A percentile compares a stretch with the other conserved stretches of the same genome.
phyloP scores from a whole-genome alignment of 2,888 invertebrate genomes.

The Sycophila texana region DNA sequence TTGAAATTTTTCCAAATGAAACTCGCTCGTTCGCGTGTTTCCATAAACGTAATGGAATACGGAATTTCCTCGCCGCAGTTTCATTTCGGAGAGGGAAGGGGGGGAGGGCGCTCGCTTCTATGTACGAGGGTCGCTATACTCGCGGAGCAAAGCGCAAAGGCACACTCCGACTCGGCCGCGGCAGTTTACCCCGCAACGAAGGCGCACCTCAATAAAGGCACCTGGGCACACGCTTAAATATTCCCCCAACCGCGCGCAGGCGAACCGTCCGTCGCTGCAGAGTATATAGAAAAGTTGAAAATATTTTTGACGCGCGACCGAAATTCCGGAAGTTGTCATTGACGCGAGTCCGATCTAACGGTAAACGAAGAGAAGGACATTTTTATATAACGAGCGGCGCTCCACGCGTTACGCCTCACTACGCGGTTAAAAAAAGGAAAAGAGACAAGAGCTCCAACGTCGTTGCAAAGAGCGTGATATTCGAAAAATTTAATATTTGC shows the following conservation, averaged over 20 bases:
- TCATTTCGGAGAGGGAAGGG: slow-evolving; percentile 29
- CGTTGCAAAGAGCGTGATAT: neutral
- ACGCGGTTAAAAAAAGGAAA: neutral
- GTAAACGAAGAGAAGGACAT: neutral
- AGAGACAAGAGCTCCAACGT: neutral
- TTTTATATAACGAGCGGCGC: neutral
- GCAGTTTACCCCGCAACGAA: neutral
- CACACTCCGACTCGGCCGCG: slow-evolving; percentile 23
- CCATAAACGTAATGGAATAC: slow-evolving; percentile 54
- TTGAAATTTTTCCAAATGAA: slow-evolving; percentile 24
- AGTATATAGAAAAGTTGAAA: too few species aligned
- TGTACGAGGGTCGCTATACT: neutral
- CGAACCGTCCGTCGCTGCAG: too few species aligned
- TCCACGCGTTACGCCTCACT: neutral
- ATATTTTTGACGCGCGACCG: too few species aligned
- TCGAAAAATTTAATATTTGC: slow-evolving; percentile 42
- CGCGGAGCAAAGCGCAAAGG: slow-evolving; percentile 34
- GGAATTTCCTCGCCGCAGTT: slow-evolving; percentile 44
- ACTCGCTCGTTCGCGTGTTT: slow-evolving; percentile 26
- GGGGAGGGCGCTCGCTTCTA: neutral
- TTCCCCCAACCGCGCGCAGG: neutral
- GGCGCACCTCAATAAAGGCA: slow-evolving; percentile 29
- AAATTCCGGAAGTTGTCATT: neutral
- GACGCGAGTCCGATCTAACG: neutral
- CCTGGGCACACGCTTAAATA: slow-evolving; percentile 25